Evolutionary conservation across 2,113 vertebrate genomes (phyloP), one percentile per base, ranked within the genome.

Genomic region (Aythya baeri): DNA sequence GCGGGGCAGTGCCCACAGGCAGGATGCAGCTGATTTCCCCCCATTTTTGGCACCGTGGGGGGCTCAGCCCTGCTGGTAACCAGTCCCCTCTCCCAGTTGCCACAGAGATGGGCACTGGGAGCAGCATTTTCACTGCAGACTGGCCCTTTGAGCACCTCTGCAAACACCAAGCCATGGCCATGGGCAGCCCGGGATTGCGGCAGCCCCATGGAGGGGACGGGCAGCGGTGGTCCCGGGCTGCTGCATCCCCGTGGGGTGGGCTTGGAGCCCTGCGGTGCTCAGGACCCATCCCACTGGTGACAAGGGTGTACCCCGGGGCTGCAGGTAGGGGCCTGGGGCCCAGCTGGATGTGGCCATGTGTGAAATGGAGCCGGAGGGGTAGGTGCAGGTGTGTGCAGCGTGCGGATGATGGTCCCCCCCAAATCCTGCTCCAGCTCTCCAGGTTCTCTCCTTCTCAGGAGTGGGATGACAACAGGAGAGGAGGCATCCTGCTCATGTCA

Each of bases 21-120:
- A 34, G 86, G 55, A 77, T 44, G 25, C 6, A 0, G 76, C 36
- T 1, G 2, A 76, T 10, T 1, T 4, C n/a, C 22, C 38, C 34
- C 31, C 0, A 0, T 26, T 52, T 41, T 41, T 3, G 13, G 41
- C 41, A 41, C 41, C 41, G 5, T 41, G 13, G 41, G 59, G 36
- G 41, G 5, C 6, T 50, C 0, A 1, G 79, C 76, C 57, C 50
- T 66, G 58, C 76, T 67, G 46, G 55, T 44, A 34, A 54, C 38
- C n/a, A 32, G 27, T 38, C 26, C 6, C 49, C 36, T 80, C 34
- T 68, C 68, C 59, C 13, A 26, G 9, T 13, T 29, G 44, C 59
- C 2, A 13, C 57, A n/a, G 76, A 27, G 66, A 38, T 34, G 11
- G 68, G 12, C 0, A 72, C 29, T 0, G n/a, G 74, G 67, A 57